These are phyloP conservation scores for Antechinus flavipes DNA, from an alignment of 2,113 vertebrate genomes.

Conservation along the genomic window DNA sequence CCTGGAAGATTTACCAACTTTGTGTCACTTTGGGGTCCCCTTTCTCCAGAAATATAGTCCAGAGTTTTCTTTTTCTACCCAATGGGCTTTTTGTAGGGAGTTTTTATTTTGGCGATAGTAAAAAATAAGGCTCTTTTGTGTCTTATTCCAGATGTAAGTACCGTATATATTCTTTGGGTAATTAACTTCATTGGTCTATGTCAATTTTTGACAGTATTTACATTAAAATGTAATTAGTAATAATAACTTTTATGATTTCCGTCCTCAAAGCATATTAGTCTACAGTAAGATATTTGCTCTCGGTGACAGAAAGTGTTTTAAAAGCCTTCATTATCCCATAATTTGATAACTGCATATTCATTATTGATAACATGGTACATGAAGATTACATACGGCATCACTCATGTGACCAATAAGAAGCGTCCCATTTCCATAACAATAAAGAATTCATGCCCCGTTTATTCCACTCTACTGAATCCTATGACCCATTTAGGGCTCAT, in stretches of 20 bases:
- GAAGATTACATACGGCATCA: constrained; percentile 81
- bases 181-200: constrained; percentile 63
- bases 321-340: constrained; percentile 82
- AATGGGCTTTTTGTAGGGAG: constrained; percentile 30
- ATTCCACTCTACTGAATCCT: constrained; percentile 78
- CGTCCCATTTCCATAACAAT: constrained; percentile 81
- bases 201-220: constrained; percentile 71
- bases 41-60: constrained; percentile 28
- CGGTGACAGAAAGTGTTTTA: constrained; percentile 80
- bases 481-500: constrained; percentile 81
- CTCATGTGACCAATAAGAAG: constrained; percentile 83
- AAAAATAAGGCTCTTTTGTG: constrained; percentile 56
- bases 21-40: background rate
- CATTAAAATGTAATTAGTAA: constrained; percentile 77
- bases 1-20: constrained; percentile 32
- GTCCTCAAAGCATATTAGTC: constrained; percentile 70
- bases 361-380: constrained; percentile 84
- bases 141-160: constrained; percentile 53
- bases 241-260: constrained; percentile 73
- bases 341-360: constrained; percentile 85
- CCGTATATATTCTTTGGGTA: constrained; percentile 56
- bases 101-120: constrained; percentile 57
- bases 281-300: constrained; percentile 80
- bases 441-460: constrained; percentile 84
- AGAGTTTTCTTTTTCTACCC: constrained; percentile 22